These are phyloP conservation scores for Apostichopus japonicus DNA, from an alignment of 35 echinoderm and acorn worm genomes.

Conservation along the genomic window DNA sequence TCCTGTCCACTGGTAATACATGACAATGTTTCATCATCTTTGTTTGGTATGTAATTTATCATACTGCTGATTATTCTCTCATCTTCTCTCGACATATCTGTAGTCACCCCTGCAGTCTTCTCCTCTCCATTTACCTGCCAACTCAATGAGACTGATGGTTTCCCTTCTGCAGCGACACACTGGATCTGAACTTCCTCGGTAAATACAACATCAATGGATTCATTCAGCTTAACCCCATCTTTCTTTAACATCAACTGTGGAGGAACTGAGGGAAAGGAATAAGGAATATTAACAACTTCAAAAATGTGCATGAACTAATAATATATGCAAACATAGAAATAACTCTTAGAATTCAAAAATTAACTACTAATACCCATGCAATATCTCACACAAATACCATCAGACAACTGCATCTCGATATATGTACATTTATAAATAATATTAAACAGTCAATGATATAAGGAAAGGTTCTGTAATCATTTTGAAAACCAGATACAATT, in stretches of 20 bases:
- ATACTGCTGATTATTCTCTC: not conserved
- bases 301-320: too few species aligned
- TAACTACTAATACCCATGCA: too few species aligned
- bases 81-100: not conserved
- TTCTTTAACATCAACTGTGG: not conserved
- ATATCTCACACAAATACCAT: too few species aligned
- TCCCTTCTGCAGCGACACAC: not conserved
- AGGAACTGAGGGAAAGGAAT: not conserved
- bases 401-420: too few species aligned
- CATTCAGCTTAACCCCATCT: not conserved
- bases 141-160: not conserved
- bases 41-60: not conserved
- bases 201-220: not conserved
- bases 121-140: not conserved
- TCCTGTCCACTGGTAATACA: constrained; percentile 32
- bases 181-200: not conserved
- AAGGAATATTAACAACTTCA: not conserved
- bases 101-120: not conserved
- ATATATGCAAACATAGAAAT: too few species aligned
- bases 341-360: too few species aligned
- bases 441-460: too few species aligned
- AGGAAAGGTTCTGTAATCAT: too few species aligned
- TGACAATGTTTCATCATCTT: not conserved
- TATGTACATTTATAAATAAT: too few species aligned
- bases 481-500: too few species aligned